phyloP scores from a whole-genome alignment of 2,797 vertebrate genomes.

The Catostomus latipinnis region DNA sequence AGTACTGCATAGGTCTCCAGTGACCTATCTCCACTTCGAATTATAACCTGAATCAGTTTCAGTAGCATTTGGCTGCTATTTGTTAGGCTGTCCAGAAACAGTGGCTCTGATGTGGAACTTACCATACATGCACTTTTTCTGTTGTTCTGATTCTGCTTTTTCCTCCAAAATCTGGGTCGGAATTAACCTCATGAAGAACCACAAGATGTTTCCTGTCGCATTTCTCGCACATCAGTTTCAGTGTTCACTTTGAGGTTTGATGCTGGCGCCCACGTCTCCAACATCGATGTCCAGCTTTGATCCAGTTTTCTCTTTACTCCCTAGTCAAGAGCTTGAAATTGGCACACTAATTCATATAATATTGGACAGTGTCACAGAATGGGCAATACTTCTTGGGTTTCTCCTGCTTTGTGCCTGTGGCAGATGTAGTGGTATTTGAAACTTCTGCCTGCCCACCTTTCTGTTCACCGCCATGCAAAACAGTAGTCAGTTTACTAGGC shows the following conservation, averaged over 20 bases:
- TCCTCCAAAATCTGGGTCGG: background rate
- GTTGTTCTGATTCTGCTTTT: background rate
- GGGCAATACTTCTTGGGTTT: constrained; percentile 51
- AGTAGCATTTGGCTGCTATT: background rate
- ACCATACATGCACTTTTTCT: background rate
- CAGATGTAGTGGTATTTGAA: constrained; percentile 14
- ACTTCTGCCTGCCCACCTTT: background rate
- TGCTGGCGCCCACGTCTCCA: background rate
- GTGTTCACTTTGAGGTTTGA: background rate
- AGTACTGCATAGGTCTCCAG: background rate
- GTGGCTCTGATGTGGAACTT: background rate
- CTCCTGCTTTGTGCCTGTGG: background rate
- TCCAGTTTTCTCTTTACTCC: no score
- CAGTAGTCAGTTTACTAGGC: background rate
- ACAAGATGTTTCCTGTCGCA: background rate
- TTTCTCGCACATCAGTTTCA: background rate
- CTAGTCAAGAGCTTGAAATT: no score
- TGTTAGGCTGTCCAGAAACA: background rate
- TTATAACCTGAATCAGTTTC: background rate
- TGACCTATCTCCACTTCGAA: background rate
- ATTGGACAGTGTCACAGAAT: constrained; percentile 48
- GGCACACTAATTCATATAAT: constrained; percentile 31
- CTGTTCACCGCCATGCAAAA: background rate
- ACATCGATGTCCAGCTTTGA: no score
- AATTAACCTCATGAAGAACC: background rate